Evolutionary conservation across 2,113 vertebrate genomes (phyloP), one percentile per base, ranked within the genome.

Genomic region (Anolis sagrei): DNA sequence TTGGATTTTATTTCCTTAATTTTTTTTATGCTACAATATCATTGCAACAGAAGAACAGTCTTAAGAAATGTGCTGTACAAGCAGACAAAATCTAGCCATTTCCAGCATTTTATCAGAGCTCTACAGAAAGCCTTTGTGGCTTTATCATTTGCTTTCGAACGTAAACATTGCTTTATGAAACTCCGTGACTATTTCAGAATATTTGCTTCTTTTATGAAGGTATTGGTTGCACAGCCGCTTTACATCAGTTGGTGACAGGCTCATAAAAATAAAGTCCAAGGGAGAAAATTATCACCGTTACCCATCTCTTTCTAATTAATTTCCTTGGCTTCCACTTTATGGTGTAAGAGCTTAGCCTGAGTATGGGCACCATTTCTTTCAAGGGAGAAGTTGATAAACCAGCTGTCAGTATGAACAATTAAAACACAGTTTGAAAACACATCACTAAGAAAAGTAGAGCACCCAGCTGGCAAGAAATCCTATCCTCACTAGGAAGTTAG

Each of bases 231-330:
- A 79, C 13, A 91, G 61, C 79, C 89, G 62, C 73, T 29, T 90
- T 82, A 69, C 85, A 34, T 8, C 82, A 75, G 29, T 44, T 85
- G 80, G n/a, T 79, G 39, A 92, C 72, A 70, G 36, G 58, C 83
- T 91, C 86, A 86, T 83, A 48, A 82, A 91, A 85, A 64, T 27
- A 68, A 88, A 70, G 70, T 14, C 0, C 1, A 87, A 27, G 72
- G 29, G 58, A 87, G 80, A 83, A 27, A 73, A 27, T 64, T 73
- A 79, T 36, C 64, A 68, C 16, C 7, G 7, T 76, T 91, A 68
- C 32, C 84, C 34, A 88, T 86, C 83, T 84, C 34, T 83, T 93
- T 91, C 69, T 85, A 91, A 93, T 91, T 92, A 83, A 86, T 88
- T 90, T 89, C 8, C 72, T 82, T 7, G 2, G 9, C 61, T 27